Base-by-base conservation (phyloP, 2,113 vertebrate genomes). In the Etia nguti region DNA sequence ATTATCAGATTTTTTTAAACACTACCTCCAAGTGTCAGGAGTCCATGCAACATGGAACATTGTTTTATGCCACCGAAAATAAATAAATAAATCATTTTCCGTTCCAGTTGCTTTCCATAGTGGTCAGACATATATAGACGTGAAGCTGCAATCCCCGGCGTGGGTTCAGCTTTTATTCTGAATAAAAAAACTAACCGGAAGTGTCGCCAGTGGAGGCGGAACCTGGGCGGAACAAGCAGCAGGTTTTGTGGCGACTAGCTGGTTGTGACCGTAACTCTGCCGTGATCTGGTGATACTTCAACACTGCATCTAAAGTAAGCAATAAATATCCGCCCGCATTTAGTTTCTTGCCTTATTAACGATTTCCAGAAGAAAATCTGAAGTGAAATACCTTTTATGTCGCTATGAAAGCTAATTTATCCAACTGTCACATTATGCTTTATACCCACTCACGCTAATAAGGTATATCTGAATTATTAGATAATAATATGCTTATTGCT, bases 301-400 rank as follows among this genome's bases (percentile, higher is more conserved):
- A 31, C 26, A 20, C 46, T 50, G 73, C 73, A 1, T 31, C 46
- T 1, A n/a, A 31, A 52, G 73, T 77, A 77, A 52, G 73, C 29
- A 0, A 77, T 31, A 77, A 31, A 18, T 1, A 4, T 77, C 46
- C 70, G 46, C 50, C 10, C 24, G 8, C 15, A 8, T 12, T 31
- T 7, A 29, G 8, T 2, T 46, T 24, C 4, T 24, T 26, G 38
- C 12, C 43, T 50, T 52, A 31, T 52, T 52, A 8, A 77, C 16
- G 18, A 0, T 12, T 77, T 50, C 6, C 13, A 10, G 24, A 11
- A 50, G 73, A 20, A 38, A 5, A 0, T 0, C 73, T 29, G 6
- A 20, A 5, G 24, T 20, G 9, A 52, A n/a, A 4, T 48, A 26
- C 13, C 16, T 41, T 15, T 6, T 31, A 0, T 50, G 73, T 12